These are phyloP conservation scores for Bathybates hornii DNA, from an alignment of 2,113 vertebrate genomes.

Conservation along the genomic window DNA sequence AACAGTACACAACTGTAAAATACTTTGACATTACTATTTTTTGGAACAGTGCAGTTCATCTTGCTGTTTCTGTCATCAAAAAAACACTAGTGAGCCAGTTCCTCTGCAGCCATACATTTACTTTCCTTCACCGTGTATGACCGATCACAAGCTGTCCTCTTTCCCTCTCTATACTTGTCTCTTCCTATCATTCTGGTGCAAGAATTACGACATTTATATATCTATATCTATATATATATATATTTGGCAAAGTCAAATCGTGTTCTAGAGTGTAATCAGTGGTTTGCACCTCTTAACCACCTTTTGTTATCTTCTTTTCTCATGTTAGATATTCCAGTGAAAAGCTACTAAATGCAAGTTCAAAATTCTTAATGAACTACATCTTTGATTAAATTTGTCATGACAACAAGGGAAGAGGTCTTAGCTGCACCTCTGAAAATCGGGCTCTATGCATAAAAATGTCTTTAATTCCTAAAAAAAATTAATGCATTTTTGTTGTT, in stretches of 20 bases:
- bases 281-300: not conserved
- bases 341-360: not conserved
- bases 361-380: accelerated
- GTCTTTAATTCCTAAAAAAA: not conserved
- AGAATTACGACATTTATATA: not conserved
- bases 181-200: not conserved
- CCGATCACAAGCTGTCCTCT: not conserved
- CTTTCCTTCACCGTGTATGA: not conserved
- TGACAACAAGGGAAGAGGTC: not conserved
- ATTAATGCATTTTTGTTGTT: not conserved
- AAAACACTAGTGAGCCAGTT: not conserved
- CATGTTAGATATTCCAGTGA: not conserved
- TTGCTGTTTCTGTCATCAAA: not conserved
- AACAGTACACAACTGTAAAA: too few relatives aligned
- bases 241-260: not conserved
- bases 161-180: not conserved
- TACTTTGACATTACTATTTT: too few relatives aligned
- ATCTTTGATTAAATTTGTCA: not conserved
- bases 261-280: not conserved
- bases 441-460: not conserved
- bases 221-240: not conserved
- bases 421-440: not conserved
- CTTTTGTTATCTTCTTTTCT: not conserved
- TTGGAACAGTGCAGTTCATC: not conserved
- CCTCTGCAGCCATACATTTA: not conserved